Evolutionary conservation across 2,113 vertebrate species (phyloP).

Genomic region (Acrocephalus arundinaceus): DNA sequence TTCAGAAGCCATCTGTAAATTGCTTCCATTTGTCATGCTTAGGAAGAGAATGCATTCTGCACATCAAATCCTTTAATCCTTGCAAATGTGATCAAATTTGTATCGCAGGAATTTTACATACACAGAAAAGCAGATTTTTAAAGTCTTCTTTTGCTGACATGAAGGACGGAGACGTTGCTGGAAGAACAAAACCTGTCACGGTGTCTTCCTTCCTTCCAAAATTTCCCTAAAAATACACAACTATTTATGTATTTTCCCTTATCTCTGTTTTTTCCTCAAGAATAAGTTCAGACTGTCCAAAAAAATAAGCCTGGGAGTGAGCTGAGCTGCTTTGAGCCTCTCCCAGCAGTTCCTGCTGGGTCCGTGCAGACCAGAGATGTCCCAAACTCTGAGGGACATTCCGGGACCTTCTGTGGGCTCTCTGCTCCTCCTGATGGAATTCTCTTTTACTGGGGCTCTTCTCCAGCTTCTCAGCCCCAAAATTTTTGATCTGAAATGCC

Average conservation of each 20-base stretch:
- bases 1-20: constrained; percentile 40
- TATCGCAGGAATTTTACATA: background rate
- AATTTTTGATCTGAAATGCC: background rate
- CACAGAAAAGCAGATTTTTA: constrained; percentile 20
- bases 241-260: background rate
- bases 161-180: background rate
- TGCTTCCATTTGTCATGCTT: constrained; percentile 50
- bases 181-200: background rate
- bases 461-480: background rate
- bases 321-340: background rate
- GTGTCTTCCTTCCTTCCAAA: background rate
- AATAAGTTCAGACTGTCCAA: background rate
- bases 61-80: constrained; percentile 54
- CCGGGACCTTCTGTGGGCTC: background rate
- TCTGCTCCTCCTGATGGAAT: background rate
- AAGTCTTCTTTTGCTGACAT: background rate
- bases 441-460: background rate
- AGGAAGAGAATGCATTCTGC: constrained; percentile 23
- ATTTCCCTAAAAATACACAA: background rate
- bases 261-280: background rate
- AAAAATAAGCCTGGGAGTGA: background rate
- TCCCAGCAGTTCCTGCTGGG: background rate
- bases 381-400: fast-evolving
- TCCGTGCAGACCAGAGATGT: background rate
- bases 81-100: constrained; percentile 49